Percentiles rank a stretch among this genome's conserved stretches.
These are phyloP conservation scores for Heliconius eleuchia DNA, from an alignment of 1,140 invertebrate genomes.

Conservation along the genomic window DNA sequence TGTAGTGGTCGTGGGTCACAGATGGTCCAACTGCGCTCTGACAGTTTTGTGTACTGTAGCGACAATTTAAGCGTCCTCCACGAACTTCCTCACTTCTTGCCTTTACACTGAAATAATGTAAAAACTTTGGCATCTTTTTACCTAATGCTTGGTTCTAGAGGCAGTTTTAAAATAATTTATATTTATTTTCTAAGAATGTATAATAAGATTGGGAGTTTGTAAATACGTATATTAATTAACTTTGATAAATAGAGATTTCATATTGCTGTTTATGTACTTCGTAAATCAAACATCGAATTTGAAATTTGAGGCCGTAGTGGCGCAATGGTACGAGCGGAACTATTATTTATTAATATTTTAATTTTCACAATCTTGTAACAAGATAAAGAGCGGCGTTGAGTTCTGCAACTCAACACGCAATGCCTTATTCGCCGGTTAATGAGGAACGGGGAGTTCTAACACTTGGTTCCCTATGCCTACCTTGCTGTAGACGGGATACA, in stretches of 20 bases:
- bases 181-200: constrained; percentile 20
- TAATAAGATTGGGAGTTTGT: constrained; percentile 4
- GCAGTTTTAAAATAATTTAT: constrained; percentile 26
- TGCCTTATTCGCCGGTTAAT: too few relatives aligned
- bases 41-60: constrained; percentile 32
- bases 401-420: too few relatives aligned
- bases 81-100: constrained; percentile 35
- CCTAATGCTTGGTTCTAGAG: constrained; percentile 15
- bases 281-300: too few relatives aligned
- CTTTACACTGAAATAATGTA: constrained; percentile 31
- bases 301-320: too few relatives aligned
- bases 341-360: too few relatives aligned
- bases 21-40: constrained; percentile 27
- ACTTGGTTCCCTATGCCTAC: too few relatives aligned
- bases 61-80: constrained; percentile 35
- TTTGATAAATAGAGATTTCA: not conserved
- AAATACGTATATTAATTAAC: not conserved
- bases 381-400: too few relatives aligned
- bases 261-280: not conserved
- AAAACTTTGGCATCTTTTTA: constrained; percentile 33
- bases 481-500: too few relatives aligned
- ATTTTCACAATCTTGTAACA: too few relatives aligned
- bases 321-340: too few relatives aligned
- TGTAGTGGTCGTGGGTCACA: constrained; percentile 24
- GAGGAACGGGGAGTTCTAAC: too few relatives aligned